Evolutionary conservation across 2,797 vertebrate species (phyloP), one percentile per base, ranked within the genome.

Genomic region (Gallinago stenura): DNA sequence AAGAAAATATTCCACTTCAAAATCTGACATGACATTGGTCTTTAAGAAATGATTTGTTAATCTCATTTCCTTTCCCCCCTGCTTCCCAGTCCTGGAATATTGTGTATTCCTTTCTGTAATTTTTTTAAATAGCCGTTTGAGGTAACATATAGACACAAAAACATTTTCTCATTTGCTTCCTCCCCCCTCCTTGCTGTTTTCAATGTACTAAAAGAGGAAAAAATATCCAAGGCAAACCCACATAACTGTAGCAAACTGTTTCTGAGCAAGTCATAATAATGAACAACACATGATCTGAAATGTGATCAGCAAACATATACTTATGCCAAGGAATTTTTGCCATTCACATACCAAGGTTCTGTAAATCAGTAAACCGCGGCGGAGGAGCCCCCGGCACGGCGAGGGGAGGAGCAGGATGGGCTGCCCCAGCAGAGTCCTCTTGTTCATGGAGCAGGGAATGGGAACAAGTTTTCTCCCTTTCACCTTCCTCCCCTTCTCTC

Each of bases 221-320:
- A 91, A 95, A 88, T 91, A 85, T 95, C 90, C 73, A 81, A 98
- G 97, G 97, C 92, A 96, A 97, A 97, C 97, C 97, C 96, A 95
- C 97, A 95, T 97, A 98, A 97, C 97, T 97, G 95, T 95, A 97
- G 98, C 97, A 98, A 98, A 98, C 97, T 97, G 97, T 98, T 98
- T 97, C 97, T 96, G 97, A 97, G 98, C 97, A 96, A 98, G 98
- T 98, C 97, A 97, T 97, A 98, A 98, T 98, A 98, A 98, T 98
- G 98, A 98, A 97, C 97, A 98, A 98, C 98, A 98, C 98, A 98
- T 98, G 98, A 98, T 98, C 96, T 98, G 98, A 98, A 98, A 98
- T 98, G 98, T 96, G 98, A 98, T 98, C 98, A 98, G 98, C 98
- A 98, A 98, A 98, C 97, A 98, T 97, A 97, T 45, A 93, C 97